These are phyloP conservation scores for Drosophila malerkotliana DNA, from an alignment of 1,140 invertebrate genomes.

Conservation along the genomic window DNA sequence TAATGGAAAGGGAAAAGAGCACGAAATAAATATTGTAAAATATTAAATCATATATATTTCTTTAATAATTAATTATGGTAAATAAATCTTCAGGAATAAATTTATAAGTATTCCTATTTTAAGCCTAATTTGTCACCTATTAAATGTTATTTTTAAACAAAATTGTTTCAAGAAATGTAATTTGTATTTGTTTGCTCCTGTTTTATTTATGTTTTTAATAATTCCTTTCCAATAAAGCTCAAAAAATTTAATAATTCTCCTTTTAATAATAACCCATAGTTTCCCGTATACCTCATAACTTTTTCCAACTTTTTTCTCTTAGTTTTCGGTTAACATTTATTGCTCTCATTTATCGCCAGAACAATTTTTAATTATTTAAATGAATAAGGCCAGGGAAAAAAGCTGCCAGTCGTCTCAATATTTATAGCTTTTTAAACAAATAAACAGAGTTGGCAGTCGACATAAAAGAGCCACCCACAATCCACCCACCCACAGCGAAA, in stretches of 20 bases:
- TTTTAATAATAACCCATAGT: conserved; percentile 3
- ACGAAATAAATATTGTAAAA: neutral
- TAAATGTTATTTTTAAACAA: too few species aligned
- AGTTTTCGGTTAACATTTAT: conserved; percentile 31
- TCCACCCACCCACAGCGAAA: conserved; percentile 19
- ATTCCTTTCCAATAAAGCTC: neutral
- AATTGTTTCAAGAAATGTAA: too few species aligned
- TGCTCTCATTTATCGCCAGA: conserved; percentile 39
- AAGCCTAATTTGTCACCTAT: too few species aligned
- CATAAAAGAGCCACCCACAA: conserved; percentile 58
- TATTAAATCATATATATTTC: too few species aligned
- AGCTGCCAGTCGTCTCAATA: conserved; percentile 63
- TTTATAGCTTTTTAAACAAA: conserved; percentile 84
- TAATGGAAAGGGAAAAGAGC: neutral
- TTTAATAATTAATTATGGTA: too few species aligned
- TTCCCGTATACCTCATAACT: neutral
- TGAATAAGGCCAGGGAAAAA: conserved; percentile 52
- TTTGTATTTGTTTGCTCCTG: too few species aligned
- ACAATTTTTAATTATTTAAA: conserved; percentile 70
- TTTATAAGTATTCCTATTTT: too few species aligned
- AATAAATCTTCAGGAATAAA: too few species aligned
- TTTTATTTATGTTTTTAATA: neutral
- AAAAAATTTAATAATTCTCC: neutral
- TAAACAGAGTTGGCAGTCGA: conserved; percentile 76
- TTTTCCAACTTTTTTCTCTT: conserved; percentile 7